Base-by-base conservation (phyloP, 1,140 invertebrate genomes). In the Adoxophyes honmai region DNA sequence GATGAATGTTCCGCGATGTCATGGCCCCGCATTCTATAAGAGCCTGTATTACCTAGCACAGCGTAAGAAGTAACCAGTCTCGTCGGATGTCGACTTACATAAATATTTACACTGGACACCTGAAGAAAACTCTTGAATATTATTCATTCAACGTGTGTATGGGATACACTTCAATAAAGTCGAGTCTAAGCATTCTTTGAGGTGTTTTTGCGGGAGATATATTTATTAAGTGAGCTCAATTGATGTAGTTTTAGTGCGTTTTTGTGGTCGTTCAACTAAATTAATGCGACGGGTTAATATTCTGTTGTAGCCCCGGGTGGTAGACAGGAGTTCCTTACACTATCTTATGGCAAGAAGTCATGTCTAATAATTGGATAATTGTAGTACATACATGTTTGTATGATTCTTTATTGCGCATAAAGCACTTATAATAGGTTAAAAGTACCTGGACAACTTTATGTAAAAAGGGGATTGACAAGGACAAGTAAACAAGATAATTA, bases 211-310 rank as follows among this genome's bases (percentile, higher is more conserved):
- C n/a, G 5, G 18, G 21, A 48, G 42, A 33, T 33, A 48, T 48
- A 48, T 48, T 48, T 48, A 48, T 48, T 48, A 48, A 18, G 42
- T 48, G 42, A 33, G 42, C 11, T 48, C 42, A 48, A 48, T 48
- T 18, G 16, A 13, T 48, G 42, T 48, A 48, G 42, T 11, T 48
- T 28, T 28, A 28, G 21, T 28, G 21, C 2, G 21, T 28, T 28
- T 28, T 28, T 28, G 21, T 28, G 6, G 21, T 28, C 6, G 21
- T 28, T 28, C 2, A 28, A 28, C 6, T 2, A 28, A 28, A 28
- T 28, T 28, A 28, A 28, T 28, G n/a, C n/a, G n/a, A n/a, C n/a
- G n/a, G n/a, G n/a, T n/a, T n/a, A n/a, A n/a, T n/a, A n/a, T n/a
- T n/a, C n/a, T n/a, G n/a, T n/a, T n/a, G n/a, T n/a, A n/a, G n/a